Evolutionary conservation across 2,888 invertebrate genomes (phyloP).

Genomic region (Parapristionchus giblindavisi): DNA sequence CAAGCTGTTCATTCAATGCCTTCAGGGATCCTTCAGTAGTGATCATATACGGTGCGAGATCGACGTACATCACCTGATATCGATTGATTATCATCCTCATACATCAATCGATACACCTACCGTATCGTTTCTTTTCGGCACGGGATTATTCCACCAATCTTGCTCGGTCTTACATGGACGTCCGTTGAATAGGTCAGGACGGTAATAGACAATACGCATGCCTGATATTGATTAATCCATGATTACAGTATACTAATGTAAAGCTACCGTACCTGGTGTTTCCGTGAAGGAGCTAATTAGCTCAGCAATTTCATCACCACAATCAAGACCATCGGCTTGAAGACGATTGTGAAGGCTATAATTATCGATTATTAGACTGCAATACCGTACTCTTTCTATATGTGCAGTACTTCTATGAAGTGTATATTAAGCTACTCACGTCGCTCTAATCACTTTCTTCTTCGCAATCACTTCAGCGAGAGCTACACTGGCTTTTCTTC

Average conservation of each 20-base stretch:
- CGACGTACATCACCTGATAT: constrained; percentile 58
- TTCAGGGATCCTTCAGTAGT: constrained; percentile 58
- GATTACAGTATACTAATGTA: constrained; percentile 3
- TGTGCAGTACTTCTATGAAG: background rate
- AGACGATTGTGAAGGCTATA: constrained; percentile 30
- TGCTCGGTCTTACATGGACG: constrained; percentile 49
- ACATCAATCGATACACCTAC: no score
- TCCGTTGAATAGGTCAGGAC: constrained; percentile 58
- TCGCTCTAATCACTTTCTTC: constrained; percentile 45
- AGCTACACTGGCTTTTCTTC: constrained; percentile 38
- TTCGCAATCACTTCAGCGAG: constrained; percentile 43
- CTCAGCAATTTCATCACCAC: constrained; percentile 57
- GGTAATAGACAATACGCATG: constrained; percentile 58
- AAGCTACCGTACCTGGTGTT: constrained; percentile 40
- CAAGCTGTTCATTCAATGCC: constrained; percentile 53
- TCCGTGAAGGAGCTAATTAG: constrained; percentile 54
- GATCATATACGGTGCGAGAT: constrained; percentile 60
- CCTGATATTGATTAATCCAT: no score
- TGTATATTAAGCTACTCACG: constrained; percentile 41
- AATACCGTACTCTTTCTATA: no score
- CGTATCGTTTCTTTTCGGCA: constrained; percentile 50
- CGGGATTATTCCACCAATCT: constrained; percentile 56
- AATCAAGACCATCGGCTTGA: constrained; percentile 63
- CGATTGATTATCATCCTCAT: no score
- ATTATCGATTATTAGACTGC: no score